Percentiles rank a stretch among this genome's conserved stretches.
Evolutionary conservation across 2,113 vertebrate genomes (phyloP).

Genomic region (Chascanopsetta lugubris): DNA sequence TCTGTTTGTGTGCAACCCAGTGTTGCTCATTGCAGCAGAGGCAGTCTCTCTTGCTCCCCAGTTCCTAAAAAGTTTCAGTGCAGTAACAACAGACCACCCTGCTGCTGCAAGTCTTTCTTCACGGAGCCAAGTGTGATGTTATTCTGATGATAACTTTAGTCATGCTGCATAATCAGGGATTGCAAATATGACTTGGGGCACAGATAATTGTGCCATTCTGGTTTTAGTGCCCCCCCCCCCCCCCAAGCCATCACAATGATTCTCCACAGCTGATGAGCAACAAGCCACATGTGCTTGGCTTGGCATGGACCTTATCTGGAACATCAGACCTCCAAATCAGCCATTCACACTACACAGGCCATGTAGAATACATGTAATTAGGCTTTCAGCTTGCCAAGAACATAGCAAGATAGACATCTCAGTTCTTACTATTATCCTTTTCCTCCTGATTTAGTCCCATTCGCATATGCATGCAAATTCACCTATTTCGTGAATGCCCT

Average conservation of each 20-base stretch:
- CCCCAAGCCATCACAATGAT: not conserved
- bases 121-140: not conserved
- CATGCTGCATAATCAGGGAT: not conserved
- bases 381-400: slow-evolving; percentile 41
- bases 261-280: slow-evolving; percentile 17
- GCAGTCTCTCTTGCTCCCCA: not conserved
- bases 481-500: slow-evolving; percentile 24
- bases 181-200: not conserved
- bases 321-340: slow-evolving; percentile 50
- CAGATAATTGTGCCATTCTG: not conserved
- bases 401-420: slow-evolving; percentile 67
- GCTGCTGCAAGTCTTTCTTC: not conserved
- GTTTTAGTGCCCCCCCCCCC: not conserved
- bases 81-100: slow-evolving; percentile 7
- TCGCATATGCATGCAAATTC: slow-evolving; percentile 58
- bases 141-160: not conserved
- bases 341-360: slow-evolving; percentile 32
- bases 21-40: not conserved
- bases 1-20: not conserved
- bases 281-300: slow-evolving; percentile 35
- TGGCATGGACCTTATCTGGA: slow-evolving; percentile 41
- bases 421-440: slow-evolving; percentile 27
- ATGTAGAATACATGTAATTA: slow-evolving; percentile 44
- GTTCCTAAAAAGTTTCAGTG: no score
- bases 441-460: slow-evolving; percentile 4